These are phyloP conservation scores for Aleadryas rufinucha DNA, from an alignment of 2,113 vertebrate genomes.

Conservation along the genomic window DNA sequence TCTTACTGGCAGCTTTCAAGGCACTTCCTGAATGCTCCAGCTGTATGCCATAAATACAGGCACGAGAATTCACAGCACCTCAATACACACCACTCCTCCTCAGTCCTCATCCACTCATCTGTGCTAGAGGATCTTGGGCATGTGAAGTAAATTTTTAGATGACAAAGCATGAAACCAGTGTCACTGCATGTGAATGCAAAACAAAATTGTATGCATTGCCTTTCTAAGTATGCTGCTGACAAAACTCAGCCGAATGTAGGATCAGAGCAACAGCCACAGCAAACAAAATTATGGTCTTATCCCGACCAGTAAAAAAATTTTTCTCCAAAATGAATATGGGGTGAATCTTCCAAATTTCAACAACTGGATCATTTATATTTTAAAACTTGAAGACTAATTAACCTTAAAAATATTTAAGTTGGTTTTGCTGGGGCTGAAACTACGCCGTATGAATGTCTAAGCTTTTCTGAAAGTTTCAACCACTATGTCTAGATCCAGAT, in stretches of 20 bases:
- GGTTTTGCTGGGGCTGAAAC: not conserved
- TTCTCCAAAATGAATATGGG: not conserved
- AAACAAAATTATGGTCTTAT: not conserved
- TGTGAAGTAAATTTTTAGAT: not conserved
- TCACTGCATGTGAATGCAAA: not conserved
- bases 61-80: not conserved
- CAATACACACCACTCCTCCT: accelerated
- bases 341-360: not conserved
- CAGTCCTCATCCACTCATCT: too few species aligned
- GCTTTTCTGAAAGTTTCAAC: not conserved
- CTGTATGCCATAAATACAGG: not conserved
- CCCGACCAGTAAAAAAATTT: not conserved
- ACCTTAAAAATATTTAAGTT: not conserved
- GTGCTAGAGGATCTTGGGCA: not conserved
- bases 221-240: not conserved
- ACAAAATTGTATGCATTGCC: not conserved
- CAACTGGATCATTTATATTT: not conserved
- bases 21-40: not conserved
- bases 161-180: not conserved
- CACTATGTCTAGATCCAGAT: not conserved
- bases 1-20: not conserved
- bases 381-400: not conserved
- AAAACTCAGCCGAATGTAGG: not conserved
- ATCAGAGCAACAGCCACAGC: not conserved
- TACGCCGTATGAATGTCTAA: not conserved